Evolutionary conservation across 2,113 vertebrate genomes (phyloP).

Genomic region (rabbit (Oryctolagus cuniculus)): mOryCun1.1 NC_091445.1:73832001-73832500

Average conservation of each 20-base stretch:
- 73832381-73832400: slow-evolving; percentile 17
- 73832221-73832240: background rate
- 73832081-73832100: background rate
- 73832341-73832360: background rate
- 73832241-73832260: background rate
- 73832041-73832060: slow-evolving; percentile 37
- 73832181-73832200: background rate
- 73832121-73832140: background rate
- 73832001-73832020: slow-evolving; percentile 70
- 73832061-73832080: background rate
- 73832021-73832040: slow-evolving; percentile 25
- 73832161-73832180: background rate
- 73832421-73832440: slow-evolving; percentile 6
- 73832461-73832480: background rate
- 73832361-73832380: background rate
- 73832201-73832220: background rate
- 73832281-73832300: background rate
- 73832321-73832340: background rate
- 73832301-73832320: background rate
- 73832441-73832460: background rate
- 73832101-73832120: rapidly evolving
- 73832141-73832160: background rate
- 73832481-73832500: background rate
- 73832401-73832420: background rate
- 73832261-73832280: background rate